phyloP scores from a whole-genome alignment of 2,113 vertebrate species.

The Lasiurus borealis region DNA sequence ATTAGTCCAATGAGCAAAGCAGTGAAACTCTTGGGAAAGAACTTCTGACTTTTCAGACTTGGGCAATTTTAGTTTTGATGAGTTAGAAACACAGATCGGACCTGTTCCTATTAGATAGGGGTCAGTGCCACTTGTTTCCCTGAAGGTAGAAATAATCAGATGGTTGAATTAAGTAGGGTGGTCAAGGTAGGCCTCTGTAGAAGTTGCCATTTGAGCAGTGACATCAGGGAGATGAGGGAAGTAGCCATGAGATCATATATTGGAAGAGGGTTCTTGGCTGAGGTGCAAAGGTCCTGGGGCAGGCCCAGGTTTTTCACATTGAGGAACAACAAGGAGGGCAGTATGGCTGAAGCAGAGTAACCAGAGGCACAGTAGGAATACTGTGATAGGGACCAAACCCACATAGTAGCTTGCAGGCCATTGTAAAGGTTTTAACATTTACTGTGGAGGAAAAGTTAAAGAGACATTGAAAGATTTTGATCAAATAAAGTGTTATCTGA shows the following conservation, averaged over 20 bases:
- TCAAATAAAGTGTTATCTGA: neutral
- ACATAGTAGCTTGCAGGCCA: too few relatives aligned
- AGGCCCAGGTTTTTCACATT: neutral
- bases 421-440: neutral
- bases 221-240: neutral
- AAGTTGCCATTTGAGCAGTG: neutral
- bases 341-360: neutral
- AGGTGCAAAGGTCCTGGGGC: neutral
- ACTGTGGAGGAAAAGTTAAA: neutral
- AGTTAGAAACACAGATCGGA: neutral
- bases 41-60: neutral
- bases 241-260: neutral
- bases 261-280: neutral
- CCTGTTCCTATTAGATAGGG: neutral
- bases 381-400: neutral
- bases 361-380: fast-evolving
- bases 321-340: neutral
- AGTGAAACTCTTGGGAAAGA: neutral
- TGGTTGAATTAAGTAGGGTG: neutral
- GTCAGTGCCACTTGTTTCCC: neutral
- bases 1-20: neutral
- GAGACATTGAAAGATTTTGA: neutral
- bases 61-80: neutral
- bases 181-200: neutral
- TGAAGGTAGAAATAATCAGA: neutral